These are phyloP conservation scores for Tenthredo scrophulariae DNA, from an alignment of 2,888 invertebrate species.

Conservation along the genomic window DNA sequence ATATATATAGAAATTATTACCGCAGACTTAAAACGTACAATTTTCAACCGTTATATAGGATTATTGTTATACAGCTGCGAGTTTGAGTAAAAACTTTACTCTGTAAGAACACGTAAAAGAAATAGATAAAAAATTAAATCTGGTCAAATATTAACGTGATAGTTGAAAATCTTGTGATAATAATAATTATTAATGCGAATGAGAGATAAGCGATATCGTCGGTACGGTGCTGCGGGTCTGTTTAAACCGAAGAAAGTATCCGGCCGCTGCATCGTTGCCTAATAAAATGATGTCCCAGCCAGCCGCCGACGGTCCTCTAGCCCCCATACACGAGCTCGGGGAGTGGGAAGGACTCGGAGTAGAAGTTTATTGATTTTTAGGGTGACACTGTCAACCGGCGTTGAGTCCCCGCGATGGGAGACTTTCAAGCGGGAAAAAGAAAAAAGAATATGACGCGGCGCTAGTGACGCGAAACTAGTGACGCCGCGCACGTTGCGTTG, in stretches of 20 bases:
- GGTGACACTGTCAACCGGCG: constrained; percentile 84
- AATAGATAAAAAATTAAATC: background rate
- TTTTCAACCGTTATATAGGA: constrained; percentile 4
- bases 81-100: background rate
- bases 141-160: background rate
- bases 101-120: background rate
- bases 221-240: background rate
- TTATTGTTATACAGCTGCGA: background rate
- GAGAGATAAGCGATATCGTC: background rate
- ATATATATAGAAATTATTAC: background rate
- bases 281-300: constrained; percentile 71
- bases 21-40: background rate
- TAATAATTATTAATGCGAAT: background rate
- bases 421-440: constrained; percentile 79
- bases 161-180: background rate
- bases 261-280: constrained; percentile 64
- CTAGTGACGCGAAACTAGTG: constrained; percentile 53
- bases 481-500: constrained; percentile 51
- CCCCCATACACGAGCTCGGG: constrained; percentile 68
- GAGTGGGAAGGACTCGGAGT: constrained; percentile 78
- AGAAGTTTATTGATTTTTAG: constrained; percentile 84
- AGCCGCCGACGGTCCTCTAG: constrained; percentile 63
- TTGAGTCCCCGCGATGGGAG: constrained; percentile 79
- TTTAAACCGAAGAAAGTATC: background rate
- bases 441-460: constrained; percentile 48